Conservation (phyloP, 2,113 vertebrate genomes). For the Psephotus haematonotus region DNA sequence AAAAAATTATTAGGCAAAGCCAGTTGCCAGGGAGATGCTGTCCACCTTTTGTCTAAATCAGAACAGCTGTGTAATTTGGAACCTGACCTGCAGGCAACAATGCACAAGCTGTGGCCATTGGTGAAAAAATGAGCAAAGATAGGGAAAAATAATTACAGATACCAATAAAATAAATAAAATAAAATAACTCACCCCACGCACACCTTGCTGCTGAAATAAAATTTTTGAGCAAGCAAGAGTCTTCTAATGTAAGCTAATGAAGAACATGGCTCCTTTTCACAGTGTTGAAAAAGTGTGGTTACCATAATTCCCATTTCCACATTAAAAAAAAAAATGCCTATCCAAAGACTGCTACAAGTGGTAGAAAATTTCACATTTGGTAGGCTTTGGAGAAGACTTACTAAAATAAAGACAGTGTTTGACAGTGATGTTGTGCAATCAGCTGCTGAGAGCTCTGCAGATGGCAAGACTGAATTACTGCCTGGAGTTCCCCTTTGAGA, state of each 20-base stretch:
- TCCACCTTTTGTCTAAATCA: neutral
- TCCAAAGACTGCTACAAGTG: neutral
- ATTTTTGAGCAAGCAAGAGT: neutral
- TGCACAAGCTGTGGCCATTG: neutral
- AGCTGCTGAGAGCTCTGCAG: neutral
- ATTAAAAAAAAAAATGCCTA: neutral
- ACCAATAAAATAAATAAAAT: too few species aligned
- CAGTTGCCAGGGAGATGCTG: slow-evolving; percentile 1
- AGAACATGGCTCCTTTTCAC: neutral
- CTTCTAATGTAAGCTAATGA: neutral
- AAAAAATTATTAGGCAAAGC: neutral
- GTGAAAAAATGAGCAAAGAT: neutral
- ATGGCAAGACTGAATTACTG: neutral
- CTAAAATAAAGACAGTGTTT: neutral
- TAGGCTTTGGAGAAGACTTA: neutral
- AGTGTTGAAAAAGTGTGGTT: accelerated
- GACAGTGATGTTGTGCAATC: neutral
- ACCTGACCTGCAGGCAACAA: slow-evolving; percentile 7
- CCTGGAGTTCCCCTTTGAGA: neutral
- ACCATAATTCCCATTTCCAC: neutral
- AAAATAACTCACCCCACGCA: neutral
- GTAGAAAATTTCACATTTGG: neutral
- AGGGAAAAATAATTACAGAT: neutral
- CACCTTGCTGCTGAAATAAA: neutral
- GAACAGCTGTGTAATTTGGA: slow-evolving; percentile 29